Evolutionary conservation across 2,888 invertebrate genomes (phyloP).

Genomic region (Andrena hattorfiana): DNA sequence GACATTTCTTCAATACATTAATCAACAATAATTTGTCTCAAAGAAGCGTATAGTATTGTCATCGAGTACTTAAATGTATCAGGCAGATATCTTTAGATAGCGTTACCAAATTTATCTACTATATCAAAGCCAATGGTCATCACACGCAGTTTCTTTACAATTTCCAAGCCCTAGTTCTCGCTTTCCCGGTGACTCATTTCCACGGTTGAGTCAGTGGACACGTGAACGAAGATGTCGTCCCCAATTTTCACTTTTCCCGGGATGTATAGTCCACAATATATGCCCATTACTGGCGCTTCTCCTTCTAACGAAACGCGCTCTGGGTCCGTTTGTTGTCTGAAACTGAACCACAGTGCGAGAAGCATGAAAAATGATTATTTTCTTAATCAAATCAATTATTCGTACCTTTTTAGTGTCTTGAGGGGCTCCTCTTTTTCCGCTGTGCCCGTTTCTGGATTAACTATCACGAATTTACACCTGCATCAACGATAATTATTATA

Average conservation of each 20-base stretch:
- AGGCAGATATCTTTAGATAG: not conserved
- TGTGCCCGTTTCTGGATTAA: slow-evolving; percentile 86
- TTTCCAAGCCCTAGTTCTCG: not conserved
- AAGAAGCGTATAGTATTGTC: slow-evolving; percentile 44
- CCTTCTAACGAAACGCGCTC: slow-evolving; percentile 76
- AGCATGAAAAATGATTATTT: not conserved
- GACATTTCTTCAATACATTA: slow-evolving; percentile 1
- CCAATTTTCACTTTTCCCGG: slow-evolving; percentile 85
- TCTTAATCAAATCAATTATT: slow-evolving; percentile 10
- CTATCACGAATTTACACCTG: slow-evolving; percentile 84
- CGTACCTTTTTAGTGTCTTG: slow-evolving; percentile 86
- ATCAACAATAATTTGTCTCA: not conserved
- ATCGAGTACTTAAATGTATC: not conserved
- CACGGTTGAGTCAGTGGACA: not conserved
- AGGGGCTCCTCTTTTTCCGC: slow-evolving; percentile 86
- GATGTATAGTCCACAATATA: slow-evolving; percentile 85
- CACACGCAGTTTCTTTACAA: not conserved
- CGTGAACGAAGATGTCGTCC: slow-evolving; percentile 85
- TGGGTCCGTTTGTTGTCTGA: slow-evolving; percentile 71
- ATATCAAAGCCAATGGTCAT: too few relatives aligned
- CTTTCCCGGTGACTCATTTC: slow-evolving; percentile 11
- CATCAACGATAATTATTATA: not conserved
- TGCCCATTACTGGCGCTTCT: slow-evolving; percentile 85
- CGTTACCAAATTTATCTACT: slow-evolving; percentile 9
- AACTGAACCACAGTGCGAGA: slow-evolving; percentile 60